Conservation (phyloP, 2,113 vertebrate species). For the Crotalus horridus region DNA sequence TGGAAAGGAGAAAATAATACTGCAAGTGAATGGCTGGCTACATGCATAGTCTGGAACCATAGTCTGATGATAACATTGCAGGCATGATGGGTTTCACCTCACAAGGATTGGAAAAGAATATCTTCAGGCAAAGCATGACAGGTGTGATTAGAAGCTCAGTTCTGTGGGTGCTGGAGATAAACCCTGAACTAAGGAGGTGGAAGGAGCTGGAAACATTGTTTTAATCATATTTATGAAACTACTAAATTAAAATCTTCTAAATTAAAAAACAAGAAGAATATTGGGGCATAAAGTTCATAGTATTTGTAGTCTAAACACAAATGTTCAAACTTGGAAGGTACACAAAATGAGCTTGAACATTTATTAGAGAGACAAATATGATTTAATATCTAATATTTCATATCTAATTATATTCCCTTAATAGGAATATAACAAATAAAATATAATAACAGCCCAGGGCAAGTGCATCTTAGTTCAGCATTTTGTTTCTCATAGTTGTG, state of each 20-base stretch:
- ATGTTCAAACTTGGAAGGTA: background rate
- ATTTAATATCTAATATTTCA: background rate
- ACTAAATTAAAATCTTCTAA: background rate
- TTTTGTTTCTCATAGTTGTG: background rate
- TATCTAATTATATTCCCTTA: background rate
- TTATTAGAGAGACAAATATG: background rate
- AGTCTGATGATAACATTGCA: background rate
- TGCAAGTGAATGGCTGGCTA: background rate
- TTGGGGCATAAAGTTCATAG: background rate
- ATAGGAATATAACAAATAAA: background rate
- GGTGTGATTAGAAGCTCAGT: background rate
- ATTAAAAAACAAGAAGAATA: background rate
- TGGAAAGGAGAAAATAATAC: background rate
- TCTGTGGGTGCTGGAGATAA: background rate
- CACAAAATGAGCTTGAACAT: background rate
- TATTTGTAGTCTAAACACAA: background rate
- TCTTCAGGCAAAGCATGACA: background rate
- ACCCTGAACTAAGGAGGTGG: background rate
- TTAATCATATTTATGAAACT: background rate
- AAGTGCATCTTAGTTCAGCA: background rate
- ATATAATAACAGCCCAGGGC: background rate
- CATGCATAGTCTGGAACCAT: background rate
- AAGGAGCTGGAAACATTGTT: background rate
- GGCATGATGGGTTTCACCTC: background rate
- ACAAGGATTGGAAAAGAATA: background rate